phyloP scores from a whole-genome alignment of 1,140 invertebrate genomes.

The Polyergus mexicanus region DNA sequence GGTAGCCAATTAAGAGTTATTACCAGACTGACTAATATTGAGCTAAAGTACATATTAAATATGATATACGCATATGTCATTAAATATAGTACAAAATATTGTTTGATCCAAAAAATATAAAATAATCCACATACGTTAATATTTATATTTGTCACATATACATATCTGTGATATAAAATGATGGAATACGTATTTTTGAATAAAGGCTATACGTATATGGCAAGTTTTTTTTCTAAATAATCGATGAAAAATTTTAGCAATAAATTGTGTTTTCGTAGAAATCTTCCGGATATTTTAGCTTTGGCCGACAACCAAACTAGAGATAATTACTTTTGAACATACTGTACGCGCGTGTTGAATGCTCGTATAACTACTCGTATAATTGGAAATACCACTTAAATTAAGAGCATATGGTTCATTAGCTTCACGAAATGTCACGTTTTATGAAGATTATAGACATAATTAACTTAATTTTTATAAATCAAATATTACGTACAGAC shows the following conservation, averaged over 20 bases:
- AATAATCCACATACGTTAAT: background rate
- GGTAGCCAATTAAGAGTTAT: slow-evolving; percentile 2
- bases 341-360: background rate
- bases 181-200: background rate
- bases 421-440: background rate
- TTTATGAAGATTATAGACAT: background rate
- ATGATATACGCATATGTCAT: background rate
- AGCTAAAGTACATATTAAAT: background rate
- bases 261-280: no score
- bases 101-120: background rate
- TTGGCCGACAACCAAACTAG: background rate
- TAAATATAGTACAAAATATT: background rate
- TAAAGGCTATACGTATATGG: background rate
- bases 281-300: background rate
- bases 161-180: background rate
- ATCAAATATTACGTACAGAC: background rate
- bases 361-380: background rate
- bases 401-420: background rate
- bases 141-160: background rate
- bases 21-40: background rate
- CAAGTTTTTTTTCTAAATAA: background rate
- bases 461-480: background rate
- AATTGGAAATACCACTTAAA: slow-evolving; percentile 24
- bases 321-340: background rate
- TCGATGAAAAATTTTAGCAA: background rate